Conservation (phyloP, 2,888 invertebrate species). For the Plagodis pulveraria region DNA sequence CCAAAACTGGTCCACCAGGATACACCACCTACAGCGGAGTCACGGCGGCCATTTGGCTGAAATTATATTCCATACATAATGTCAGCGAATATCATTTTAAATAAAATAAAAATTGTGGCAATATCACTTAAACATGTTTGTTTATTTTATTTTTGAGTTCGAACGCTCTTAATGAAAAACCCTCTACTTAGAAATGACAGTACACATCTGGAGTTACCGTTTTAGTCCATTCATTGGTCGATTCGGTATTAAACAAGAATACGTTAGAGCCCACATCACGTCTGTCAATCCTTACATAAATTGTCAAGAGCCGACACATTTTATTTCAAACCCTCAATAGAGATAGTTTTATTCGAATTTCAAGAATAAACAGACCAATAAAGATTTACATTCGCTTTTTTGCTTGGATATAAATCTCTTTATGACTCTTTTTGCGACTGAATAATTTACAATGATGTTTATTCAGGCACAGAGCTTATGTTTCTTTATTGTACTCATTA, state of each 20-base stretch:
- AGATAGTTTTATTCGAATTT: constrained; percentile 31
- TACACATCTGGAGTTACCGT: constrained; percentile 7
- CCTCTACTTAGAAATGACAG: not conserved
- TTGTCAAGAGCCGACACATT: constrained; percentile 40
- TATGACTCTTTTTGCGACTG: not conserved
- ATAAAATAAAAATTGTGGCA: no score
- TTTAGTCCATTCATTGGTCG: constrained; percentile 7
- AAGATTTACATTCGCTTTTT: constrained; percentile 12
- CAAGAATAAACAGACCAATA: constrained; percentile 16
- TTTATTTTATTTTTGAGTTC: no score
- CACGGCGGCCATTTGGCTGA: no score
- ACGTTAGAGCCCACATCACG: constrained; percentile 44
- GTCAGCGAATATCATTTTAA: no score
- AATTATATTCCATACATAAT: no score
- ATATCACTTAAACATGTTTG: no score
- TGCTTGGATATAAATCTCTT: not conserved
- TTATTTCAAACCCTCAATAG: constrained; percentile 29
- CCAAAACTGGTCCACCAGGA: no score
- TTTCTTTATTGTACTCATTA: no score
- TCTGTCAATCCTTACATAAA: constrained; percentile 42
- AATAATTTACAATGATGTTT: not conserved
- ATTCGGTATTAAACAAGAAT: constrained; percentile 32
- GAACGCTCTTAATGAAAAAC: no score
- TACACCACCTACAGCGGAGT: no score
- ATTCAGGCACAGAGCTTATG: no score